phyloP scores from a whole-genome alignment of 2,888 invertebrate genomes.

The Augiades crinisus region DNA sequence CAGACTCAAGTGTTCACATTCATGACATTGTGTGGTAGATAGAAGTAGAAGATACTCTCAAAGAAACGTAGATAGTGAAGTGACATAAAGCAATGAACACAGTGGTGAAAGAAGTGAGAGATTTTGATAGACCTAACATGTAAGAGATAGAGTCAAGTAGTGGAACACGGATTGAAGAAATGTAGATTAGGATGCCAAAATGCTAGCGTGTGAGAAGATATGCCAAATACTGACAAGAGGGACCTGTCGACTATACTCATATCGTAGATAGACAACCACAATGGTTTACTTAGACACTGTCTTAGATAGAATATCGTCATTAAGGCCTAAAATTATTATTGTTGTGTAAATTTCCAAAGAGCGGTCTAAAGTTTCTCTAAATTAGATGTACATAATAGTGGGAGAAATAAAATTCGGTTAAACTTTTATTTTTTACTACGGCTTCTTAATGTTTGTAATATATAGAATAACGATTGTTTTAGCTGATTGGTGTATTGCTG shows the following conservation, averaged over 20 bases:
- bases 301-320: conserved; percentile 31
- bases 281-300: conserved; percentile 32
- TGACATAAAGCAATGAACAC: conserved; percentile 8
- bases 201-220: conserved; percentile 47
- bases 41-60: background rate
- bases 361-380: conserved; percentile 56
- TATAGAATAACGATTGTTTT: conserved; percentile 40
- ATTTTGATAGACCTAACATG: conserved; percentile 4
- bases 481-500: conserved; percentile 47
- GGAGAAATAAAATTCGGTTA: conserved; percentile 25
- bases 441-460: conserved; percentile 47
- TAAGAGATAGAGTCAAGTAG: background rate
- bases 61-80: conserved; percentile 28
- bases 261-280: conserved; percentile 59
- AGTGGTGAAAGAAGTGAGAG: conserved; percentile 8
- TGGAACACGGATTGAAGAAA: conserved; percentile 11
- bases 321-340: conserved; percentile 36
- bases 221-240: conserved; percentile 68
- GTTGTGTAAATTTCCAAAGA: conserved; percentile 37
- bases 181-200: conserved; percentile 50
- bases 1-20: conserved; percentile 14
- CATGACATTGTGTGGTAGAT: conserved; percentile 12
- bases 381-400: conserved; percentile 49
- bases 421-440: conserved; percentile 41
- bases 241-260: conserved; percentile 71